These are phyloP conservation scores for Campylomormyrus numenius DNA, from an alignment of 2,113 vertebrate genomes.

Conservation along the genomic window DNA sequence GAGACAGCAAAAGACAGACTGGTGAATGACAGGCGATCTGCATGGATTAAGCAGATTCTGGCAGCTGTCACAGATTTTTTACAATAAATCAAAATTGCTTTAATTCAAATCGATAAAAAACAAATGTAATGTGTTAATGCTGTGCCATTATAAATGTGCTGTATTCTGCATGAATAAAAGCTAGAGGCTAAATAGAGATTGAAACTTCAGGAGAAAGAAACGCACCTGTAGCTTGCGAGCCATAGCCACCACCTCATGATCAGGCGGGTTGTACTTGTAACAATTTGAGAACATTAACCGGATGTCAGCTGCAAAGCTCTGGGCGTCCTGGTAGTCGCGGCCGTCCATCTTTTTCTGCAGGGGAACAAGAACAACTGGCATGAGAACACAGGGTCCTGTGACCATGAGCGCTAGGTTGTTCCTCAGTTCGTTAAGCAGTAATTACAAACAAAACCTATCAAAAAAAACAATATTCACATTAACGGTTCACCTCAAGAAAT, in stretches of 20 bases:
- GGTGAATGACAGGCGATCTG: too few relatives aligned
- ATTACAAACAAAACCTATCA: background rate
- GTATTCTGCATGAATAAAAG: background rate
- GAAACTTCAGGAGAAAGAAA: background rate
- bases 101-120: background rate
- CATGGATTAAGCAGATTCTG: background rate
- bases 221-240: slow-evolving; percentile 93
- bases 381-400: background rate
- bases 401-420: background rate
- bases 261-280: slow-evolving; percentile 98
- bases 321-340: slow-evolving; percentile 85
- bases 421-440: background rate
- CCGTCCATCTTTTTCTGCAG: slow-evolving; percentile 94
- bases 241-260: slow-evolving; percentile 97
- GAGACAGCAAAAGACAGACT: background rate
- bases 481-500: background rate
- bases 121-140: background rate
- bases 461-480: background rate
- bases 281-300: slow-evolving; percentile 99
- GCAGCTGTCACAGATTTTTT: background rate
- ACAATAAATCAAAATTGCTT: background rate
- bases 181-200: background rate
- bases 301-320: slow-evolving; percentile 90
- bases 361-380: slow-evolving; percentile 26
- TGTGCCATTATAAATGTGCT: background rate